These are phyloP conservation scores for Drosophila pallidifrons DNA, from an alignment of 1,140 invertebrate genomes.

Conservation along the genomic window DNA sequence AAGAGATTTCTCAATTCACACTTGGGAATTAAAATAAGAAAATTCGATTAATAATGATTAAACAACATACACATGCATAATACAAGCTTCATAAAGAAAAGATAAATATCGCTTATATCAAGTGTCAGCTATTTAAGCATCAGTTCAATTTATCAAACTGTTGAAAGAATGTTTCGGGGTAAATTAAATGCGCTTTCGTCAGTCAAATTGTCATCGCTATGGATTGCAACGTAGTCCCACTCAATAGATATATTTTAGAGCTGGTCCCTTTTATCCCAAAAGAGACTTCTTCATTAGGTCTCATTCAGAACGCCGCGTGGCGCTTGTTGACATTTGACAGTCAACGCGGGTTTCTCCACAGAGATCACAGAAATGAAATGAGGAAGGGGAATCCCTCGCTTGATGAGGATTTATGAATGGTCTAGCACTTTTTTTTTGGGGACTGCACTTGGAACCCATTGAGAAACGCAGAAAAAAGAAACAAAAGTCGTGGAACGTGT, in stretches of 20 bases:
- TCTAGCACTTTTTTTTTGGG: conserved; percentile 31
- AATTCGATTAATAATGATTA: conserved; percentile 6
- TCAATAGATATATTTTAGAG: conserved; percentile 23
- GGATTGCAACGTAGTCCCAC: neutral
- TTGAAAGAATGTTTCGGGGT: neutral
- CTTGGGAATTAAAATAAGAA: neutral
- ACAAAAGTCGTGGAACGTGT: conserved; percentile 67
- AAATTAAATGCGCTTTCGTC: conserved; percentile 34
- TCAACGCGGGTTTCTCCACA: conserved; percentile 36
- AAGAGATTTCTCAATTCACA: neutral
- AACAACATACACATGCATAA: neutral
- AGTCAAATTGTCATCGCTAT: conserved; percentile 46
- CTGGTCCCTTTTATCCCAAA: conserved; percentile 60
- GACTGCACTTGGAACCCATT: conserved; percentile 25
- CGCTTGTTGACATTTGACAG: conserved; percentile 79
- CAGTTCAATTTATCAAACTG: conserved; percentile 30
- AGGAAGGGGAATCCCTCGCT: conserved; percentile 18
- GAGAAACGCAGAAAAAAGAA: conserved; percentile 3
- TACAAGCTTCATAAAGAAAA: no score
- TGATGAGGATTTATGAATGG: conserved; percentile 77
- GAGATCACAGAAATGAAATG: neutral
- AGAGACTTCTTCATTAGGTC: conserved; percentile 67
- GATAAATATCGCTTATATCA: conserved; percentile 14
- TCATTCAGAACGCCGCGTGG: conserved; percentile 75
- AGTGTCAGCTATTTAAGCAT: conserved; percentile 13